Conservation (phyloP, 1,140 invertebrate genomes). For the Rhopalosiphum padi region DNA sequence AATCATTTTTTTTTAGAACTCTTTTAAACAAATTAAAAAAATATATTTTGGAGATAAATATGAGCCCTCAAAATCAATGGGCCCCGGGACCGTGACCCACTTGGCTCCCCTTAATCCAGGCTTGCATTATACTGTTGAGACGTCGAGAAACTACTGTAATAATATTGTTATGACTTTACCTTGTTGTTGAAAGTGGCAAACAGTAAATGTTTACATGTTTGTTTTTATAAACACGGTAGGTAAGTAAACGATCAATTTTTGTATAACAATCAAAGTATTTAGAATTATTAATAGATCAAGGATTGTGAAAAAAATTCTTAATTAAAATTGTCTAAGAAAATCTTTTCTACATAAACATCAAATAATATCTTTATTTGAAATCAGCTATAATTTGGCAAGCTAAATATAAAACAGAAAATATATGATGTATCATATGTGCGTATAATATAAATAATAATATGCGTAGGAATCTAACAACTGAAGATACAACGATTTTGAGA, state of each 20-base stretch:
- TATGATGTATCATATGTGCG: not conserved
- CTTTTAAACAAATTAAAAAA: too few species aligned
- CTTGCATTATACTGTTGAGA: not conserved
- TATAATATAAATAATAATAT: not conserved
- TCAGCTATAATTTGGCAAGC: not conserved
- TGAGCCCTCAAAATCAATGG: too few species aligned
- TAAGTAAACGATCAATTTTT: not conserved
- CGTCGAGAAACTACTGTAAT: not conserved
- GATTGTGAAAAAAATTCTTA: not conserved
- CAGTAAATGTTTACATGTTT: not conserved
- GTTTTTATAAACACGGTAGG: not conserved
- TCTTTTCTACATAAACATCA: not conserved
- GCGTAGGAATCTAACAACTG: not conserved
- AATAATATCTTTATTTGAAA: not conserved
- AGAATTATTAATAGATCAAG: not conserved
- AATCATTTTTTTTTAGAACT: too few species aligned
- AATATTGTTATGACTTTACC: constrained; percentile 14
- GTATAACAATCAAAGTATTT: not conserved
- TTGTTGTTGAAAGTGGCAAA: not conserved
- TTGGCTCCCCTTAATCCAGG: too few species aligned
- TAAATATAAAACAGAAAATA: not conserved
- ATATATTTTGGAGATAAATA: too few species aligned
- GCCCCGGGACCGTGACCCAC: too few species aligned
- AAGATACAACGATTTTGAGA: not conserved
- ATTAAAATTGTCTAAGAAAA: not conserved